Percentiles rank a stretch among this genome's conserved stretches.
These are phyloP conservation scores for Emydocephalus ijimae DNA, from an alignment of 2,113 vertebrate genomes.

Conservation along the genomic window DNA sequence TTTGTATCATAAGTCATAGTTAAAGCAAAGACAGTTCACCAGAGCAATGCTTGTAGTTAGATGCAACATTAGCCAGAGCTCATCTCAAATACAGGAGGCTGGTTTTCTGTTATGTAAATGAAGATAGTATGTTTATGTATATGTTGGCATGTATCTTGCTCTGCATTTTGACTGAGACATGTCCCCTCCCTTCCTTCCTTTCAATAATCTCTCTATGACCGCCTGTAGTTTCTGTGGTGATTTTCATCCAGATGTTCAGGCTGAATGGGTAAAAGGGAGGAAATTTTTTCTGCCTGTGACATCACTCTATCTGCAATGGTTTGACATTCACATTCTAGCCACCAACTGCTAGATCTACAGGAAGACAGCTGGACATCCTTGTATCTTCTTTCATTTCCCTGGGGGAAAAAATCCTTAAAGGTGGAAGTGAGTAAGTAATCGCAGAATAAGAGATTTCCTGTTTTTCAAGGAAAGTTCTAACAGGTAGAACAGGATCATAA, in stretches of 20 bases:
- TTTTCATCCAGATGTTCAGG: not conserved
- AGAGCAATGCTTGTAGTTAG: not conserved
- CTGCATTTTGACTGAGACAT: not conserved
- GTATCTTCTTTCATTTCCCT: not conserved
- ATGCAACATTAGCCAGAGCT: not conserved
- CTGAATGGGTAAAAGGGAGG: not conserved
- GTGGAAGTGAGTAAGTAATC: not conserved
- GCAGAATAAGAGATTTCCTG: not conserved
- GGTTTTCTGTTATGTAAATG: not conserved
- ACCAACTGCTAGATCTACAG: not conserved
- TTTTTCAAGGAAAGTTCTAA: not conserved
- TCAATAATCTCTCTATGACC: not conserved
- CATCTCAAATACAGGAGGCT: not conserved
- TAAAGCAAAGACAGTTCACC: not conserved
- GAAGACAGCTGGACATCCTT: not conserved
- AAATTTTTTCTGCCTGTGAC: not conserved
- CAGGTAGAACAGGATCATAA: no score
- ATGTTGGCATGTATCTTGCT: not conserved
- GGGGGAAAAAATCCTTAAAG: not conserved
- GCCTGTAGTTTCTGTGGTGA: not conserved
- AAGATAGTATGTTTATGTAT: not conserved
- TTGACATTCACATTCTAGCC: slow-evolving; percentile 18
- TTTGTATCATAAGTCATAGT: not conserved
- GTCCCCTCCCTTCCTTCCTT: not conserved
- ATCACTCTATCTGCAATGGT: slow-evolving; percentile 17